phyloP scores from a whole-genome alignment of 2,888 invertebrate species.

The Branchellion lobata region DNA sequence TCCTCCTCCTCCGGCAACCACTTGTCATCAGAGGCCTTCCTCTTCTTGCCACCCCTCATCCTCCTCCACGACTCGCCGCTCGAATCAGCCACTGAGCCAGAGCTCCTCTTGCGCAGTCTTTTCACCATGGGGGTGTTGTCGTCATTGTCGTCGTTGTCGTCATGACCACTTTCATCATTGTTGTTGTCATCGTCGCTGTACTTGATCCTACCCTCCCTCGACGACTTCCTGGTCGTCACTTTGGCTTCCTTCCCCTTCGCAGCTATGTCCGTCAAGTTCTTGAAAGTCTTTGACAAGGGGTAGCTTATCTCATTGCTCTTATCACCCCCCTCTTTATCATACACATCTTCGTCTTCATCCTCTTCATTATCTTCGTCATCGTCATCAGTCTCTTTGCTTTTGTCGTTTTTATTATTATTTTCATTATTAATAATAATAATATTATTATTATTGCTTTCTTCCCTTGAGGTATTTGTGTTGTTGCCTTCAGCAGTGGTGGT shows the following conservation, averaged over 20 bases:
- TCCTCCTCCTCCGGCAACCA: background rate
- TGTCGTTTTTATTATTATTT: background rate
- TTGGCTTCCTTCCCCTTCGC: background rate
- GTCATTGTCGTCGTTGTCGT: background rate
- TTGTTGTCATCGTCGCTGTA: background rate
- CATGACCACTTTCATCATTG: background rate
- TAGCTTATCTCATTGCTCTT: background rate
- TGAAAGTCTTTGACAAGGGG: background rate
- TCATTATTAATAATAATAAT: background rate
- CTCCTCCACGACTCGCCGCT: background rate
- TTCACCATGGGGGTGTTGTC: constrained; percentile 4
- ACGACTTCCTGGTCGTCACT: background rate
- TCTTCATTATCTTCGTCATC: background rate
- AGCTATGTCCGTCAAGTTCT: background rate
- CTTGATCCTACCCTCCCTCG: constrained; percentile 14
- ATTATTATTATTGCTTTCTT: background rate
- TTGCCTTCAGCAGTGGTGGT: background rate
- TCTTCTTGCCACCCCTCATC: too few relatives aligned
- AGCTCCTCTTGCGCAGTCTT: constrained; percentile 12
- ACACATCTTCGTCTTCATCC: background rate
- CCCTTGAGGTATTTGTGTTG: too few relatives aligned
- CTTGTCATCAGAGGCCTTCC: background rate
- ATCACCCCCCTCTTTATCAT: background rate
- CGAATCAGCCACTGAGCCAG: background rate
- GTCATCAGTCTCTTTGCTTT: background rate